Evolutionary conservation across 64 coral and sea anemone genomes (phyloP).

Genomic region (Actinia tenebrosa): DNA sequence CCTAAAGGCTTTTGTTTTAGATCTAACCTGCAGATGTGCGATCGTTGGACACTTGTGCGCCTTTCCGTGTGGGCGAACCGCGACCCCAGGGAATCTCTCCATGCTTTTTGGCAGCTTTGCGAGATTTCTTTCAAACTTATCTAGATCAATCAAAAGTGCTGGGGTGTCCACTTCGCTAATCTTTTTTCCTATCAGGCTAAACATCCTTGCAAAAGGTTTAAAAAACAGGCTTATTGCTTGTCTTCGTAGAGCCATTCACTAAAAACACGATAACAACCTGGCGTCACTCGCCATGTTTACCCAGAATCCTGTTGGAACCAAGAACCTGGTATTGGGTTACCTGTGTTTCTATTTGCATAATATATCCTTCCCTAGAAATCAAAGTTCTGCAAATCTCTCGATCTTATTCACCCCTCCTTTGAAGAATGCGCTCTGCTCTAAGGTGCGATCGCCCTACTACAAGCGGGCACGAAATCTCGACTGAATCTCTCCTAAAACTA

Average conservation of each 20-base stretch:
- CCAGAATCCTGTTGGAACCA: not conserved
- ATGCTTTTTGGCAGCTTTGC: conserved; percentile 24
- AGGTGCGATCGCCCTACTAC: no score
- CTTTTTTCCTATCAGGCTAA: conserved; percentile 8
- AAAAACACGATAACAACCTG: not conserved
- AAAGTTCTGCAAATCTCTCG: no score
- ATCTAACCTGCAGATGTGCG: conserved; percentile 48
- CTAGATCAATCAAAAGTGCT: conserved; percentile 48
- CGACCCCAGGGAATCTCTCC: not conserved
- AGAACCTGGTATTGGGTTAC: no score
- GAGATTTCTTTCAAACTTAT: conserved; percentile 38
- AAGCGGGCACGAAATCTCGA: no score
- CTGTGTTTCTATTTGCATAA: no score
- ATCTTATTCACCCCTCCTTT: no score
- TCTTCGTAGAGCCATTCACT: not conserved
- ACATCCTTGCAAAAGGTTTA: not conserved
- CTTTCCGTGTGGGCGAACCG: conserved; percentile 40
- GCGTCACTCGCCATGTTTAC: not conserved
- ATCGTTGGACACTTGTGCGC: conserved; percentile 61
- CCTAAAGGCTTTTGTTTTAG: no score
- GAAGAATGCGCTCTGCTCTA: no score
- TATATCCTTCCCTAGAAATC: no score
- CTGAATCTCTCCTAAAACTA: no score
- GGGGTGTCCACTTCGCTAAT: conserved; percentile 28
- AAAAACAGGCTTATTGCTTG: not conserved